Base-by-base conservation (phyloP, 1,140 invertebrate genomes). In the Vanessa atalanta region DNA sequence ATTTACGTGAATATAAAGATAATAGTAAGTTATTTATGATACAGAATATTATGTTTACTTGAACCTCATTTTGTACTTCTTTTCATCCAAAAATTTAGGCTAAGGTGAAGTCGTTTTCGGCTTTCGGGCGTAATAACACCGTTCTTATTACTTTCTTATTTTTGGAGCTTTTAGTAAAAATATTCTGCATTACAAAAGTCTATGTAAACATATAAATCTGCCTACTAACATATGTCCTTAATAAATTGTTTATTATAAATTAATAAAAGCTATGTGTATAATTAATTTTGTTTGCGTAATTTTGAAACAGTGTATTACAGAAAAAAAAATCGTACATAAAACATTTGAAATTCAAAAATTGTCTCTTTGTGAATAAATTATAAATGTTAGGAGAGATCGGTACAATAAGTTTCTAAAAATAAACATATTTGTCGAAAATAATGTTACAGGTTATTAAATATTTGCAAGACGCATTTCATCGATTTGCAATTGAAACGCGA, bases 401-500 rank as follows among this genome's bases (percentile, higher is more conserved):
- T 0, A 1, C 26, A 31, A 31, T 31, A 31, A 6, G 3, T 31
- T 31, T 31, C 26, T 31, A 31, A 31, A 20, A 31, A 31, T 31
- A 31, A 4, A 31, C 2, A 31, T 31, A 31, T 31, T 31, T 31
- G 26, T 31, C 26, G 26, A 4, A 31, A 31, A 31, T 31, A 31
- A 31, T 2, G 26, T 31, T 31, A 31, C 2, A 31, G 26, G 3
- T 31, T 31, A 31, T 31, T 31, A 2, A 53, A 66, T 43, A 43
- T 43, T n/a, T 16, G 50, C 8, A 53, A 16, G 53, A 57, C 16
- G 20, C 20, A 57, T 57, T 57, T 57, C 53, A 68, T 55, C 65
- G 55, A 68, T 43, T 68, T 16, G 48, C 65, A 31, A 68, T 68
- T 53, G 47, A 68, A 68, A 55, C 31, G 65, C 65, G 37, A 55